Conservation (phyloP, 2,113 vertebrate genomes). For the Panurus biarmicus region DNA sequence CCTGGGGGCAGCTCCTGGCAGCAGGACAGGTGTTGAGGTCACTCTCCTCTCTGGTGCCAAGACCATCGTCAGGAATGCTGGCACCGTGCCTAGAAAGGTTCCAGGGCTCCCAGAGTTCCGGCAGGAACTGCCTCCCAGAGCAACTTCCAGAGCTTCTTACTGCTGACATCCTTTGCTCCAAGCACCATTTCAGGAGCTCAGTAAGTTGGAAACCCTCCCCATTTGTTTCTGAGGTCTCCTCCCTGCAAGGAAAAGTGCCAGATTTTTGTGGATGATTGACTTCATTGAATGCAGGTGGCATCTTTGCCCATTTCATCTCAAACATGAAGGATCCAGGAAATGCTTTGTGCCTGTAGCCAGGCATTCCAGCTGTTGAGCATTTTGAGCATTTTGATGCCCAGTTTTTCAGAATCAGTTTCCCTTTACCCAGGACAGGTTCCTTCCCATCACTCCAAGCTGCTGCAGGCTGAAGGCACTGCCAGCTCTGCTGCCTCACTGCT, state of each 20-base stretch:
- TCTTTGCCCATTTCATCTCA: not conserved
- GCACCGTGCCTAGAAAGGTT: accelerated
- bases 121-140: not conserved
- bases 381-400: not conserved
- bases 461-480: not conserved
- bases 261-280: accelerated
- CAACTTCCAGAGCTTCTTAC: not conserved
- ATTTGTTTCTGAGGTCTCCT: not conserved
- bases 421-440: not conserved
- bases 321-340: not conserved
- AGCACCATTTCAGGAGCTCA: not conserved
- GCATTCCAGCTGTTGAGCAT: not conserved
- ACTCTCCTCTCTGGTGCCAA: not conserved
- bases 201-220: not conserved
- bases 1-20: not conserved
- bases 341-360: not conserved
- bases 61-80: not conserved
- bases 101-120: not conserved
- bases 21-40: not conserved
- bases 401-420: not conserved
- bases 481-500: not conserved
- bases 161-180: not conserved
- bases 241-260: not conserved
- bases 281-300: not conserved
- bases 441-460: not conserved